Evolutionary conservation across 2,888 invertebrate species (phyloP), one percentile per base, ranked within the genome.

Genomic region (Halictus ligatus): DNA sequence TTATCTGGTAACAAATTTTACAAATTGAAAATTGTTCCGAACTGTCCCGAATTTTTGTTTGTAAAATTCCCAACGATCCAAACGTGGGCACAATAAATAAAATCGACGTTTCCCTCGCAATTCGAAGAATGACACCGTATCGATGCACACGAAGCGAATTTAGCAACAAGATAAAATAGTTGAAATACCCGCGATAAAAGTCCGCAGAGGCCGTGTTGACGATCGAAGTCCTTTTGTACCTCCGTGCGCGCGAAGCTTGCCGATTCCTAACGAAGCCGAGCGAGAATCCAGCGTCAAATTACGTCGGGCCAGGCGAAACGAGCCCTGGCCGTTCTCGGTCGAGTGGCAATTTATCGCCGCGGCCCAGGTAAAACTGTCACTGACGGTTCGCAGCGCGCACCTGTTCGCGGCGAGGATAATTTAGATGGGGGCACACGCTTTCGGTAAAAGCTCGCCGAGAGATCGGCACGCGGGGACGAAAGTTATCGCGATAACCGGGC

Each of bases 401-500:
- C 84, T 84, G 84, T 84, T 84, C 72, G 73, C 69, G 35, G 25
- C 48, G 48, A 60, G 78, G 69, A 60, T 77, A 75, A 80, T 80
- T 84, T 84, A 73, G 67, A 60, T 48, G 58, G 77, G 67, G 67
- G 75, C 48, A 75, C 48, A 79, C 78, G 58, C 50, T 48, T 71
- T 82, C 75, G 50, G 81, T 78, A 81, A 64, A 79, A 81, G 81
- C 78, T 82, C 71, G 58, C 29, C 69, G 50, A 40, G 58, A 54
- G 64, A 79, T 79, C 85, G 78, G 75, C 71, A 54, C 29, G 18
- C 78, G 74, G 40, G 15, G 82, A 76, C 50, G 35, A 77, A 77
- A 67, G 83, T 83, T 86, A 87, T 86, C 83, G 87, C 83, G 87
- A 87, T 83, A 86, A 78, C 81, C 60, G 78, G 67, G 25, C 29